Percentiles rank a stretch among this genome's conserved stretches.
phyloP scores from a whole-genome alignment of 92 coral and sea anemone species.

The Parazoanthus darwini region DNA sequence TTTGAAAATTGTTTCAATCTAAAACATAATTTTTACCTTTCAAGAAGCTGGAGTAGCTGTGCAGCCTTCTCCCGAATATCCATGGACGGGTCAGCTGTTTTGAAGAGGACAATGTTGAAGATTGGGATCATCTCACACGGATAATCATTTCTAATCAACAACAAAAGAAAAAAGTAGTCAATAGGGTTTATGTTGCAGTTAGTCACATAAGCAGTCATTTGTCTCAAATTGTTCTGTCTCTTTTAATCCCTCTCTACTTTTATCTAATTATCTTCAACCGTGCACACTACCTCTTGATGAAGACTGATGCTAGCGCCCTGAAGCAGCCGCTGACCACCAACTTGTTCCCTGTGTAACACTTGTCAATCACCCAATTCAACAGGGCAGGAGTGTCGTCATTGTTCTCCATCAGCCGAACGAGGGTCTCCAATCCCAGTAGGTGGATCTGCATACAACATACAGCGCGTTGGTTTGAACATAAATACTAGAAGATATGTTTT shows the following conservation, averaged over 20 bases:
- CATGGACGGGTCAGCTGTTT: constrained; percentile 88
- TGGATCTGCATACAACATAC: constrained; percentile 64
- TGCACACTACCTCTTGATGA: constrained; percentile 73
- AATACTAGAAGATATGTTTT: background rate
- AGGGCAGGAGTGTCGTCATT: constrained; percentile 83
- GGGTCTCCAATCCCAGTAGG: constrained; percentile 82
- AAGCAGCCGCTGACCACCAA: constrained; percentile 93
- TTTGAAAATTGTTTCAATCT: background rate
- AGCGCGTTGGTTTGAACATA: background rate
- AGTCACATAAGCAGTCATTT: background rate
- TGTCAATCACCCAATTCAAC: constrained; percentile 96
- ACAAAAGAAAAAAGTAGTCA: constrained; percentile 1
- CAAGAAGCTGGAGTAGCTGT: constrained; percentile 90
- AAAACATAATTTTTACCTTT: constrained; percentile 59
- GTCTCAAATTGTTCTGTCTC: background rate
- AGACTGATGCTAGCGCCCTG: constrained; percentile 86
- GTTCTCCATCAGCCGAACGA: constrained; percentile 83
- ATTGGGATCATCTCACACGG: constrained; percentile 96
- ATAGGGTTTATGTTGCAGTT: background rate
- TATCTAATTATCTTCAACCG: background rate
- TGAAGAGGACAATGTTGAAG: constrained; percentile 90
- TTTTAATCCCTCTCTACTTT: background rate
- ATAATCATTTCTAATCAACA: constrained; percentile 63
- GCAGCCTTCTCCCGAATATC: constrained; percentile 93
- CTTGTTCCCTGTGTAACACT: constrained; percentile 90